Evolutionary conservation across 2,113 vertebrate genomes (phyloP).

Genomic region (Ariopsis seemanni): DNA sequence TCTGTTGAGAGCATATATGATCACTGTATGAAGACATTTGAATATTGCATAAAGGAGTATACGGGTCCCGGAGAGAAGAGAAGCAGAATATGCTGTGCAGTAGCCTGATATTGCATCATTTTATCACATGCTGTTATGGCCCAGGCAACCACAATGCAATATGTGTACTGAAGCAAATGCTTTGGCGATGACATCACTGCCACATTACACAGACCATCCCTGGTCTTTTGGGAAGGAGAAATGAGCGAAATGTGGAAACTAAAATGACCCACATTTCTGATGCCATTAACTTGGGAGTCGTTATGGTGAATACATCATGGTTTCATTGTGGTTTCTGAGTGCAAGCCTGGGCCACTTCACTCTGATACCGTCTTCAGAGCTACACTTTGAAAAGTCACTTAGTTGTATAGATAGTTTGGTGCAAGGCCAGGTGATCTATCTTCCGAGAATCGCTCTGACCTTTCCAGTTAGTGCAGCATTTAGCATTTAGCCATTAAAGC

Average conservation of each 20-base stretch:
- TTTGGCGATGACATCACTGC: conserved; percentile 52
- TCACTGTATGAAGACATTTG: conserved; percentile 1
- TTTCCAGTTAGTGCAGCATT: not conserved
- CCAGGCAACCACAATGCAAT: conserved; percentile 30
- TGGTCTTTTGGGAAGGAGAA: conserved; percentile 8
- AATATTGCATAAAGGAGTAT: conserved; percentile 15
- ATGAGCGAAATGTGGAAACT: conserved; percentile 15
- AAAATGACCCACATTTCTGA: conserved; percentile 21
- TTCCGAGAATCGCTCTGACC: not conserved
- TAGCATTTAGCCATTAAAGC: not conserved
- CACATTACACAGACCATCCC: conserved; percentile 39
- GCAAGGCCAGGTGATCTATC: not conserved
- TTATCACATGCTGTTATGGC: conserved; percentile 24
- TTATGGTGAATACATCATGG: conserved; percentile 6
- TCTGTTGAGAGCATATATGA: not conserved
- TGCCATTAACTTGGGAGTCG: conserved; percentile 28
- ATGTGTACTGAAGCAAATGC: conserved; percentile 32
- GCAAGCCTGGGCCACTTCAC: not conserved
- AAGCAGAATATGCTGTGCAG: conserved; percentile 7
- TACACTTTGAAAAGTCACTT: not conserved
- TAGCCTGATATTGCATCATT: conserved; percentile 9
- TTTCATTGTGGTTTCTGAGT: not conserved
- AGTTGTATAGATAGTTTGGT: not conserved
- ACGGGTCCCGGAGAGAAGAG: not conserved
- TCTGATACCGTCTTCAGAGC: not conserved